Conservation (phyloP, 2,888 invertebrate genomes). For the Hecatera dysodea region DNA sequence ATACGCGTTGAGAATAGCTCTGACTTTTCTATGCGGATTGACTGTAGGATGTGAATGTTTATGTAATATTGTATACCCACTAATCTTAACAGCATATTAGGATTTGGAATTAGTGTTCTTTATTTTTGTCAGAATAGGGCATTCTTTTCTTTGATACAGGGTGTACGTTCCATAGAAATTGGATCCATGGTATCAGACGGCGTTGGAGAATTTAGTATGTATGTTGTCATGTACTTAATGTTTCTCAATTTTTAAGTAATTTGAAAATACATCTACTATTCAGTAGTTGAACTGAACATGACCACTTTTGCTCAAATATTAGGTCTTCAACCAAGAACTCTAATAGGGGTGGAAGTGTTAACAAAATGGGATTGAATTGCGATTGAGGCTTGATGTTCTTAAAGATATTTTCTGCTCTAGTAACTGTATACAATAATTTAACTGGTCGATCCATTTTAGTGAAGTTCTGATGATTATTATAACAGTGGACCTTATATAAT, state of each 20-base stretch:
- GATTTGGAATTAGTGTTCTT: not conserved
- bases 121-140: not conserved
- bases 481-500: too few species aligned
- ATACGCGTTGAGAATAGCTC: conserved; percentile 43
- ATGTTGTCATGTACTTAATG: too few species aligned
- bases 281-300: not conserved
- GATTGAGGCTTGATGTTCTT: too few species aligned
- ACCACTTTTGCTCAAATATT: not conserved
- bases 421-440: not conserved
- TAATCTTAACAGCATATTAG: not conserved
- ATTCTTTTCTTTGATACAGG: too few species aligned
- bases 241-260: not conserved
- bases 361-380: not conserved
- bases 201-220: not conserved
- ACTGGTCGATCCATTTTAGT: not conserved
- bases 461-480: too few species aligned
- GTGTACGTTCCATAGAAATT: too few species aligned
- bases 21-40: conserved; percentile 18
- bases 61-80: conserved; percentile 20
- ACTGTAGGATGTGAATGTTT: conserved; percentile 29
- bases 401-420: not conserved
- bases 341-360: not conserved
- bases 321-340: not conserved
- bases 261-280: not conserved
- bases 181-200: not conserved